Evolutionary conservation across 2,888 invertebrate species (phyloP).

Genomic region (Drosophila prolongata): DNA sequence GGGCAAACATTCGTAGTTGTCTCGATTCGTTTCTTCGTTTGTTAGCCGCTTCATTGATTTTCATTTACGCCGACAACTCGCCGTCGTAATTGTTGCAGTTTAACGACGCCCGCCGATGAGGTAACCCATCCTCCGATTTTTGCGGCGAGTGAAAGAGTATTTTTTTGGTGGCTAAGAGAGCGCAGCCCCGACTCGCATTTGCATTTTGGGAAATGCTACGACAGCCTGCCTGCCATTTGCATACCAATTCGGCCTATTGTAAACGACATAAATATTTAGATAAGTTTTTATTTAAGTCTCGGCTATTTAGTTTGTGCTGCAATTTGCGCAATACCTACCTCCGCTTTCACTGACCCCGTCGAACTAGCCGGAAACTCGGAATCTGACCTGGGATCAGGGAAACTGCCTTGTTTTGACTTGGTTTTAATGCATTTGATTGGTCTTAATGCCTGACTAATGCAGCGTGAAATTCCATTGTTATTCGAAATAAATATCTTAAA

Average conservation of each 20-base stretch:
- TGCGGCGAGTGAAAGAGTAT: constrained; percentile 12
- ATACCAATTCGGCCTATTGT: constrained; percentile 62
- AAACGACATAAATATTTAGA: constrained; percentile 56
- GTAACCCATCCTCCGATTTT: constrained; percentile 51
- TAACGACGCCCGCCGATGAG: constrained; percentile 59
- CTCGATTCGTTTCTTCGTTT: constrained; percentile 34
- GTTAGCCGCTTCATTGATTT: constrained; percentile 74
- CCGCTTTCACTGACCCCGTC: constrained; percentile 58
- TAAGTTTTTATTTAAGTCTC: constrained; percentile 26
- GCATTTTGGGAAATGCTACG: constrained; percentile 34
- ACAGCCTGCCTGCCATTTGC: constrained; percentile 57
- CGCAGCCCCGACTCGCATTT: constrained; percentile 8
- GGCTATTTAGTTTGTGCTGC: constrained; percentile 31
- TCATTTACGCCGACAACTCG: constrained; percentile 51
- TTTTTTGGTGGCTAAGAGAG: constrained; percentile 31
- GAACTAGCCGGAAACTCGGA: constrained; percentile 21
- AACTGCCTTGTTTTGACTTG: constrained; percentile 27
- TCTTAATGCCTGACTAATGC: constrained; percentile 12
- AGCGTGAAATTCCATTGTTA: constrained; percentile 18
- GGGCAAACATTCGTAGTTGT: constrained; percentile 56
- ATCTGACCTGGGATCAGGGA: constrained; percentile 11
- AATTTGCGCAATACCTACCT: constrained; percentile 60
- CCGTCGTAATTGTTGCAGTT: constrained; percentile 70
- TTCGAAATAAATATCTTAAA: constrained; percentile 6
- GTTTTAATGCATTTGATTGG: constrained; percentile 7